Base-by-base conservation (phyloP, 2,888 invertebrate genomes). In the Macrophya annulata region DNA sequence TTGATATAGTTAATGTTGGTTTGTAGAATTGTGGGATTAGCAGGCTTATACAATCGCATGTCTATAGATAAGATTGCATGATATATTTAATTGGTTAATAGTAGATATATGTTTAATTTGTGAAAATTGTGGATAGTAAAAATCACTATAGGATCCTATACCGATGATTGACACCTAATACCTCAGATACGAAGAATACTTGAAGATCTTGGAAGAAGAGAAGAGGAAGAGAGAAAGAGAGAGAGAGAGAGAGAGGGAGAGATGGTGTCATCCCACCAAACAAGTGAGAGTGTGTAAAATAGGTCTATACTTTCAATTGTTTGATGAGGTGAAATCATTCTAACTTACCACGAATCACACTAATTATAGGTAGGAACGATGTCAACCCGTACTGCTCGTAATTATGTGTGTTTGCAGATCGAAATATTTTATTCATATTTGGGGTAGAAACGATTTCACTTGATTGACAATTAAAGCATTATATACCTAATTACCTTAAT, bases 231-330 rank as follows among this genome's bases (percentile, higher is more conserved):
- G 77, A 68, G 79, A 79, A 31, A 51, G 79, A 79, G 86, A 85
- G 84, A 71, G 79, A 74, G 71, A 77, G 74, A 84, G 85, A 85
- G 85, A 87, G 85, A 85, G 85, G 79, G 87, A 87, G 88, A 91
- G 92, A 91, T 93, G 93, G 90, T 92, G 91, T 93, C 93, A 92
- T 91, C 90, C 93, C 93, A 93, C 93, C 93, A 93, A 93, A 93
- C 93, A 93, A 93, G 93, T 93, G 93, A 93, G 93, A 93, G 93
- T 93, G 93, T 93, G 93, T 93, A 92, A 92, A 91, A 90, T 91
- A 92, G 91, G 92, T 93, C 90, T 93, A 93, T 93, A 93, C 93
- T 93, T 93, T 93, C 93, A 93, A 93, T 93, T 93, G 93, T 93
- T 93, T 93, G 93, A 93, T 93, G 93, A 93, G 93, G 93, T 92